Evolutionary conservation across 2,113 vertebrate species (phyloP).

Genomic region (Leuciscus idus): DNA sequence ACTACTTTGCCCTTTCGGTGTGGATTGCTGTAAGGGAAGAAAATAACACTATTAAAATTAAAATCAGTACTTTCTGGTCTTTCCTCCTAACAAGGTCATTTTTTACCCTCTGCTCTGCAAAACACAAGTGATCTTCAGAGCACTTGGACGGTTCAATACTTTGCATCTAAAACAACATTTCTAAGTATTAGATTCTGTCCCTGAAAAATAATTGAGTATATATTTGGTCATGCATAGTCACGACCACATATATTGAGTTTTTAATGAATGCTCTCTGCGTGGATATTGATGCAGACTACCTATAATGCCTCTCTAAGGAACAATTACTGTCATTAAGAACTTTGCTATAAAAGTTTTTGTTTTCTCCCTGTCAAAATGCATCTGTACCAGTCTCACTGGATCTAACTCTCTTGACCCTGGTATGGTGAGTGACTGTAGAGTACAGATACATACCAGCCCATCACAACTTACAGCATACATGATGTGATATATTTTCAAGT

Average conservation of each 20-base stretch:
- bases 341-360: conserved; percentile 20
- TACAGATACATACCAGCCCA: no score
- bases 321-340: conserved; percentile 34
- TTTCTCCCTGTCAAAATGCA: conserved; percentile 1
- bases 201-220: background rate
- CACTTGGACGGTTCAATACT: background rate
- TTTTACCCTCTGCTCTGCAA: conserved; percentile 2
- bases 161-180: background rate
- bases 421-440: no score
- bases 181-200: background rate
- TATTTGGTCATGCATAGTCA: background rate
- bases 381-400: background rate
- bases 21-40: conserved; percentile 11
- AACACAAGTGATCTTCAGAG: background rate
- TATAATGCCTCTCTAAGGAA: conserved; percentile 12
- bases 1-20: conserved; percentile 8
- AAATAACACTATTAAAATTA: background rate
- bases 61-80: conserved; percentile 2
- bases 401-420: background rate
- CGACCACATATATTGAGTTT: background rate
- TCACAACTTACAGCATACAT: no score
- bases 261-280: conserved; percentile 22
- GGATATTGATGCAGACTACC: conserved; percentile 20
- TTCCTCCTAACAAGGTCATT: background rate
- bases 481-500: background rate